phyloP scores from a whole-genome alignment of 2,797 vertebrate genomes.

The Fistularia tabacaria region DNA sequence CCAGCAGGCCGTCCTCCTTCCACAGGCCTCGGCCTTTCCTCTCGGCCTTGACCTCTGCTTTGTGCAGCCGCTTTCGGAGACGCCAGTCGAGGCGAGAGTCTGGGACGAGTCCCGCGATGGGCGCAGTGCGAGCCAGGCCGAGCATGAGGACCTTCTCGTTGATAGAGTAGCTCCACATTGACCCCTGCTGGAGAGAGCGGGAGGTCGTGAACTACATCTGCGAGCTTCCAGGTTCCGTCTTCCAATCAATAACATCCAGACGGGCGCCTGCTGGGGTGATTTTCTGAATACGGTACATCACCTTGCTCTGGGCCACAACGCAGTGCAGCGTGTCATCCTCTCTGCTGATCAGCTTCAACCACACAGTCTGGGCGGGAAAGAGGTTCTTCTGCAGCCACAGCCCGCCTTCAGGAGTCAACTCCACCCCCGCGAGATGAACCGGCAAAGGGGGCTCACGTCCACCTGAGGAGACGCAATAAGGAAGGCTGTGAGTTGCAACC shows the following conservation, averaged over 20 bases:
- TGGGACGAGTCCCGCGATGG: slow-evolving; percentile 73
- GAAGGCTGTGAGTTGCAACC: no score
- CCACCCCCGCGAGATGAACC: slow-evolving; percentile 86
- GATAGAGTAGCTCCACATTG: slow-evolving; percentile 73
- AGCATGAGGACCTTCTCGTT: slow-evolving; percentile 85
- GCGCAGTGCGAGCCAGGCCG: slow-evolving; percentile 83
- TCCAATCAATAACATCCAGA: background rate
- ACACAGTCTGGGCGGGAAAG: slow-evolving; percentile 74
- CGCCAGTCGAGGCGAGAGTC: slow-evolving; percentile 80
- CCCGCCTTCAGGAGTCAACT: slow-evolving; percentile 76
- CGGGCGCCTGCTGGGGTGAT: no score
- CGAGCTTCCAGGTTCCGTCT: background rate
- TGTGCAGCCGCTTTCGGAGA: slow-evolving; percentile 83
- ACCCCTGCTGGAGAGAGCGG: slow-evolving; percentile 69
- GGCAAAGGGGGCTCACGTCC: slow-evolving; percentile 65
- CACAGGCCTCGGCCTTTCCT: slow-evolving; percentile 85
- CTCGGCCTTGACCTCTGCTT: slow-evolving; percentile 84
- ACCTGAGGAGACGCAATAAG: slow-evolving; percentile 72
- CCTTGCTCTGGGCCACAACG: slow-evolving; percentile 74
- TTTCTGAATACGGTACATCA: slow-evolving; percentile 27
- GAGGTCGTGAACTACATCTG: background rate
- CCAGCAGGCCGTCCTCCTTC: slow-evolving; percentile 78
- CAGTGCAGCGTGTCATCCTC: slow-evolving; percentile 80
- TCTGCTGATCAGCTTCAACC: slow-evolving; percentile 87
- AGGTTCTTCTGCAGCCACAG: slow-evolving; percentile 81